Conservation (phyloP, 2,113 vertebrate species). For the Eulacestoma nigropectus region DNA sequence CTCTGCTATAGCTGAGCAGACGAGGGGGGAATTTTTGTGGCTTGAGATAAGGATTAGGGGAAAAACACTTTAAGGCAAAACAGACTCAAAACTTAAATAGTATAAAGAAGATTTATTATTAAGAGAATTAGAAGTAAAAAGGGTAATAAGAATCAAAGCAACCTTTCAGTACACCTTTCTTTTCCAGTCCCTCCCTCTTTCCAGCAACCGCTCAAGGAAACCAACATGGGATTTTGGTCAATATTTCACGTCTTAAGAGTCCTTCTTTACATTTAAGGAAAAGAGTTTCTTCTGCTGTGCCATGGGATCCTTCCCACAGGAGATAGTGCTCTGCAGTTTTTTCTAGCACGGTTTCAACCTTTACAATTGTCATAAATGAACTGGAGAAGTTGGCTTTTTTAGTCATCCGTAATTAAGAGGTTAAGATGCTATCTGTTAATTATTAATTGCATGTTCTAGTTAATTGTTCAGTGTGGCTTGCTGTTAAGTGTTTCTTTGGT, state of each 20-base stretch:
- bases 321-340: background rate
- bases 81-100: background rate
- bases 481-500: no score
- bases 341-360: background rate
- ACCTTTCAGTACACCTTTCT: no score
- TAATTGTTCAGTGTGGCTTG: no score
- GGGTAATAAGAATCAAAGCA: background rate
- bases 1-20: background rate
- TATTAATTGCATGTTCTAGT: no score
- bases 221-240: background rate
- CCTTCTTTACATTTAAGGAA: background rate
- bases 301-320: background rate
- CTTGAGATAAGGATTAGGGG: background rate
- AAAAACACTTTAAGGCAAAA: background rate
- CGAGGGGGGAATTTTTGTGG: background rate
- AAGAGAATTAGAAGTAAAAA: background rate
- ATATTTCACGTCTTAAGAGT: background rate
- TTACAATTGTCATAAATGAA: no score
- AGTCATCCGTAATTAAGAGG: no score
- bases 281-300: background rate
- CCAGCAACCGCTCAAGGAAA: background rate
- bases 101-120: background rate
- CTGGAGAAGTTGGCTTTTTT: no score
- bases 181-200: background rate
- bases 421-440: no score